Base-by-base conservation (phyloP, 2,888 invertebrate genomes). In the Trissoscelio sp. region DNA sequence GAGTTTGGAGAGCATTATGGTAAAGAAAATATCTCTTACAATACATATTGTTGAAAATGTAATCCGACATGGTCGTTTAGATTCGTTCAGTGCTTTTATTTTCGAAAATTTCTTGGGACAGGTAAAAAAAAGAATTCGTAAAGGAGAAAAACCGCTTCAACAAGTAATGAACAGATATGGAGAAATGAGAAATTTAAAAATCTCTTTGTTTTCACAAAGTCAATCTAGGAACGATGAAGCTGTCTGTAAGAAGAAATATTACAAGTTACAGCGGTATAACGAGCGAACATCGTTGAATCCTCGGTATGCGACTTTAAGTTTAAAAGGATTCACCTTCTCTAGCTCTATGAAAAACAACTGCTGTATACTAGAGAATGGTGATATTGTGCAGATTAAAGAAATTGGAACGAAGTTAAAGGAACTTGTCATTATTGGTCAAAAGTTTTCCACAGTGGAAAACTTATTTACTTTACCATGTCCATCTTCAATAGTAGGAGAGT, bases 1-100 rank as follows among this genome's bases (percentile, higher is more conserved):
- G 14, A 42, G 0, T 66, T 75, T 18, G 74, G 6, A 1, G 24
- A 51, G 1, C 18, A 28, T 44, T 75, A 75, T 14, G 74, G 74
- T 5, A 24, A 46, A 22, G 64, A 66, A 37, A 44, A 55, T 22
- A 24, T 75, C 2, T 75, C 74, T 22, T 64, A 75, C n/a, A 75
- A 75, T 67, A 16, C 67, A 67, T 18, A 42, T 67, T 14, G 53
- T 28, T 24, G 11, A 67, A 14, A 39, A 67, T 53, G 53, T 55
- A n/a, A 12, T 11, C n/a, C 5, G 24, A 3, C 67, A 67, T 42
- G 67, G 67, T 11, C 2, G 1, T 18, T 9, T 67, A 0, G 67
- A 67, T 53, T n/a, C 20, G 1, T 67, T 67, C 7, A 67, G 67
- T 18, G 67, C 67, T 2, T 67, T 67, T 42, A 67, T 53, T 42